These are phyloP conservation scores for Vimba vimba DNA, from an alignment of 2,113 vertebrate species.

Conservation along the genomic window DNA sequence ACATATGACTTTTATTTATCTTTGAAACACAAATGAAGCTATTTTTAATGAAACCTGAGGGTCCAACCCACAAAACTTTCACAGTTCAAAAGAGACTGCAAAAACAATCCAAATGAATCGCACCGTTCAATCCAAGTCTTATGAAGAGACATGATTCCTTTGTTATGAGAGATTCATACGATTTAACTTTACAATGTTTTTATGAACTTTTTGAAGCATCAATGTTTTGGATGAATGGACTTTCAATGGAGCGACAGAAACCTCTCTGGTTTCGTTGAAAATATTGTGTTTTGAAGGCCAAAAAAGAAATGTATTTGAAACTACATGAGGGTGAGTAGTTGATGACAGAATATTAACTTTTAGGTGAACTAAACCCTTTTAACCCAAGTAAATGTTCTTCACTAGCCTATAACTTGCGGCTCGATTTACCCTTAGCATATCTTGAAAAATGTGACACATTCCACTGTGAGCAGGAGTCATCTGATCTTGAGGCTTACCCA, in stretches of 20 bases:
- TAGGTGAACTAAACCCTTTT: neutral
- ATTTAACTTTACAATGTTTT: neutral
- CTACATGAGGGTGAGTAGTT: too few relatives aligned
- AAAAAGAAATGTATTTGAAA: neutral
- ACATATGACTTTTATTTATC: neutral
- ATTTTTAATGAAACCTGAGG: neutral
- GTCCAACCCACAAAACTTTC: neutral
- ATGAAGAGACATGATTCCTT: neutral
- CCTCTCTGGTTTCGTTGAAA: neutral
- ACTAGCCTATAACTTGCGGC: neutral
- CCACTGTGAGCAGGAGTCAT: constrained; percentile 72
- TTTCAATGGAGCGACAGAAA: neutral
- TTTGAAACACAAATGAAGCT: neutral
- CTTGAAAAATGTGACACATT: neutral
- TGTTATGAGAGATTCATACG: neutral
- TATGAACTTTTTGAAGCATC: neutral
- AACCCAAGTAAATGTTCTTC: neutral
- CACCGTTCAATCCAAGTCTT: neutral
- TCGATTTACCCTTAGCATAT: neutral
- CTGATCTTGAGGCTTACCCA: constrained; percentile 71
- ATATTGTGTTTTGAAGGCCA: neutral
- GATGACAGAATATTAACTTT: neutral
- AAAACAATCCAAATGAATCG: neutral
- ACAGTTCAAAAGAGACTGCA: neutral
- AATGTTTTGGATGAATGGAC: neutral